These are phyloP conservation scores for Pherbina coryleti DNA, from an alignment of 2,888 invertebrate genomes.

Conservation along the genomic window DNA sequence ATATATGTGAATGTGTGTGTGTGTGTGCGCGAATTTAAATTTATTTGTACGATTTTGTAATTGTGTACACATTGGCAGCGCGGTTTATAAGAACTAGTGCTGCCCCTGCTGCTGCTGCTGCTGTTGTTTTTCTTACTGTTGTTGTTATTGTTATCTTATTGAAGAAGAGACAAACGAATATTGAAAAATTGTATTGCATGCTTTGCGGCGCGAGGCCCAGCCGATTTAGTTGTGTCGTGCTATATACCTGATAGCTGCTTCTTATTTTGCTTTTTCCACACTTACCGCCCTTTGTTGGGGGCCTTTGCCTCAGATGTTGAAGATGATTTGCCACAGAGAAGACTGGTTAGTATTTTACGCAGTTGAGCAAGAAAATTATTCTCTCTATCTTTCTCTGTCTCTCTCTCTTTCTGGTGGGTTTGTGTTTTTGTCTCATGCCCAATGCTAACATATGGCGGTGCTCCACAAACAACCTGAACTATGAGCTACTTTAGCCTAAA, in stretches of 20 bases:
- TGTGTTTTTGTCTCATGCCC: slow-evolving; percentile 5
- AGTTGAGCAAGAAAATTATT: neutral
- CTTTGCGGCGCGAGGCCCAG: slow-evolving; percentile 10
- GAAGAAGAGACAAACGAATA: neutral
- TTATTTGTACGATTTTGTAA: slow-evolving; percentile 16
- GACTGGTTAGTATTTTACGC: neutral
- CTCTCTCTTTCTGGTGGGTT: no score
- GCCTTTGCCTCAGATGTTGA: no score
- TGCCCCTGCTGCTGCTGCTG: neutral
- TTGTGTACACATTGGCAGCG: slow-evolving; percentile 10
- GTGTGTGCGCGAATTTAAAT: slow-evolving; percentile 31
- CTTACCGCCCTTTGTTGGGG: neutral
- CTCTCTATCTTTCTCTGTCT: slow-evolving; percentile 1
- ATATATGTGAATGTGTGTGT: neutral
- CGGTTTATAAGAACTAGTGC: neutral
- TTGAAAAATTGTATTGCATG: neutral
- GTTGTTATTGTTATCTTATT: neutral
- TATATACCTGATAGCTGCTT: neutral
- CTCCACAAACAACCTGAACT: no score
- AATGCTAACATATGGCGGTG: no score
- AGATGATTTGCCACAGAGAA: neutral
- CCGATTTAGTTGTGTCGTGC: neutral
- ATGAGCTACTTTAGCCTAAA: no score
- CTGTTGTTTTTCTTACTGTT: neutral
- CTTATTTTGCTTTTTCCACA: neutral